phyloP scores from a whole-genome alignment of 2,888 invertebrate species.

The Osedax frankpressi region DNA sequence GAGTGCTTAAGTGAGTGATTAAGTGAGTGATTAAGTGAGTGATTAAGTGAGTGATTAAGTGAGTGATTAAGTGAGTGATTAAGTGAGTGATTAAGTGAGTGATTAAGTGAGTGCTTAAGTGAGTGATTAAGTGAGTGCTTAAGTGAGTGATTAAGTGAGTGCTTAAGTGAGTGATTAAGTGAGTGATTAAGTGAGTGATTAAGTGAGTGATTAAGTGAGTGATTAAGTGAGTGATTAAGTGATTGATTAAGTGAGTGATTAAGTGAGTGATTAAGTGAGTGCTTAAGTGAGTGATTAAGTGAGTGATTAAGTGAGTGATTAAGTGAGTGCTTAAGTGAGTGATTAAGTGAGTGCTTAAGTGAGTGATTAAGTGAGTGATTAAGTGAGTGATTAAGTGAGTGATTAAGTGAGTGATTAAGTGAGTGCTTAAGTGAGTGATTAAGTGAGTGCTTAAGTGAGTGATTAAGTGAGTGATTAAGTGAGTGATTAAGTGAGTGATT shows the following conservation, averaged over 20 bases:
- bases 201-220: background rate
- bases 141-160: background rate
- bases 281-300: background rate
- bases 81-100: background rate
- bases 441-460: background rate
- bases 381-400: background rate
- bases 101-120: too few relatives aligned
- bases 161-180: background rate
- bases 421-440: background rate
- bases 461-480: background rate
- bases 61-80: background rate
- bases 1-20: too few relatives aligned
- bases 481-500: background rate
- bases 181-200: background rate
- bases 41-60: background rate
- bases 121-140: too few relatives aligned
- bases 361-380: background rate
- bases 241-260: background rate
- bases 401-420: background rate
- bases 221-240: background rate
- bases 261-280: background rate
- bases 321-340: background rate
- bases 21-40: background rate
- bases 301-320: background rate
- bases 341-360: background rate